Evolutionary conservation across 2,888 invertebrate species (phyloP), one percentile per base, ranked within the genome.

Genomic region (Aplocera efformata): DNA sequence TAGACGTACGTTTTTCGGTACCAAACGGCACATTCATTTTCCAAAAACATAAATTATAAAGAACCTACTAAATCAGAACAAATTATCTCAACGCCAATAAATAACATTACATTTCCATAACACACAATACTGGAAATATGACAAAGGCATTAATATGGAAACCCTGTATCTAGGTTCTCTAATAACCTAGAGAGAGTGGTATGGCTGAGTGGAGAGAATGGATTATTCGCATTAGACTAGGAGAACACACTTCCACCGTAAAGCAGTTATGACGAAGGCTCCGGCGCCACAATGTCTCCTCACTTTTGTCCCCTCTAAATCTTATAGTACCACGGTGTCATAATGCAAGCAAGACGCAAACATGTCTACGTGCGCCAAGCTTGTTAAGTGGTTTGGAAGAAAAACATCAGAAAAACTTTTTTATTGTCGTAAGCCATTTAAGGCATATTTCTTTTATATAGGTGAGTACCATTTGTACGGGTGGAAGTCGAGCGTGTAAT

Each of bases 361-460:
- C 85, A 86, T 82, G 79, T 81, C 83, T 83, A 77, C 83, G 77
- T 83, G 82, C 85, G 85, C 86, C 86, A 85, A 85, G 77, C 83
- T 80, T 82, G 86, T 83, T 88, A 88, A 88, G 88, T 88, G 86
- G 88, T 85, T 86, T 80, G 86, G 86, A 88, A 88, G 86, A 86
- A 88, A 85, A 88, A 86, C 86, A 88, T 85, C 86, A 78, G 79
- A 72, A 78, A 85, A 88, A 86, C 75, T 86, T 88, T 79, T 86
- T 86, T 85, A 85, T 82, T 79, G 77, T 78, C 72, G 73, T 76
- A 76, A 72, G 79, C 79, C 78, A 79, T 84, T 82, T 83, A 81
- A 74, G 79, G 68, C 73, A 71, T 79, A 75, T 73, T 68, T 63
- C 58, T 68, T 65, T 62, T 65, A 64, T 66, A 67, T 70, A 69